A percentile compares a stretch with the other conserved stretches of the same genome.
phyloP scores from a whole-genome alignment of 2,113 vertebrate species.

The Grammomys surdaster region DNA sequence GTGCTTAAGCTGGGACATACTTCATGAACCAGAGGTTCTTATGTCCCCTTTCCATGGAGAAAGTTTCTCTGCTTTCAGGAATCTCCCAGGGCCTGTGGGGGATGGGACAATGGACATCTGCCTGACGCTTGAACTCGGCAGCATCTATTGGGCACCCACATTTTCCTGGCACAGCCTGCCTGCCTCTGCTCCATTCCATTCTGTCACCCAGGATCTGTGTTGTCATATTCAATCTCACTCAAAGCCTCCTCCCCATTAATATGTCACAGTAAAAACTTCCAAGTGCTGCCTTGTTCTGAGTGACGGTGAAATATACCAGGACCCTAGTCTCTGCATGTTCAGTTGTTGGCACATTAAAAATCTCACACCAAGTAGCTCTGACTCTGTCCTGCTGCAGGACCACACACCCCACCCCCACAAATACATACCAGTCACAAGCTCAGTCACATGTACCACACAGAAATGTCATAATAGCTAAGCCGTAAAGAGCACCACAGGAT shows the following conservation, averaged over 20 bases:
- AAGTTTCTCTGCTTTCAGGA: background rate
- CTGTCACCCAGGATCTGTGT: conserved; percentile 67
- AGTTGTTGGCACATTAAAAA: conserved; percentile 22
- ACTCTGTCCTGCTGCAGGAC: background rate
- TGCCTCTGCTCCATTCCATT: background rate
- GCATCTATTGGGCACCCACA: background rate
- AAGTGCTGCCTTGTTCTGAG: conserved; percentile 52
- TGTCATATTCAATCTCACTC: conserved; percentile 70
- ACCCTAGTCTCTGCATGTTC: background rate
- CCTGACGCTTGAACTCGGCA: background rate
- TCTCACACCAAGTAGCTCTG: conserved; percentile 30
- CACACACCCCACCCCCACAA: background rate
- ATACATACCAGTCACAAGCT: background rate
- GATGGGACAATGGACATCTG: background rate
- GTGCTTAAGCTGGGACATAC: background rate
- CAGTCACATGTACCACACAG: background rate
- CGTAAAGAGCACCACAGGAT: background rate
- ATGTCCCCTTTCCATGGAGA: background rate
- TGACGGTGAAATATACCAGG: conserved; percentile 70
- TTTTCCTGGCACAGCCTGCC: background rate
- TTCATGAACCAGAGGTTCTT: background rate
- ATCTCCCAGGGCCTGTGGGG: background rate
- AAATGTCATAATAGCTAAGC: background rate
- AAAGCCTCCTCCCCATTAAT: conserved; percentile 44
- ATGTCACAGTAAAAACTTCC: conserved; percentile 70